phyloP scores from a whole-genome alignment of 2,797 vertebrate species.

The Miichthys miiuy region DNA sequence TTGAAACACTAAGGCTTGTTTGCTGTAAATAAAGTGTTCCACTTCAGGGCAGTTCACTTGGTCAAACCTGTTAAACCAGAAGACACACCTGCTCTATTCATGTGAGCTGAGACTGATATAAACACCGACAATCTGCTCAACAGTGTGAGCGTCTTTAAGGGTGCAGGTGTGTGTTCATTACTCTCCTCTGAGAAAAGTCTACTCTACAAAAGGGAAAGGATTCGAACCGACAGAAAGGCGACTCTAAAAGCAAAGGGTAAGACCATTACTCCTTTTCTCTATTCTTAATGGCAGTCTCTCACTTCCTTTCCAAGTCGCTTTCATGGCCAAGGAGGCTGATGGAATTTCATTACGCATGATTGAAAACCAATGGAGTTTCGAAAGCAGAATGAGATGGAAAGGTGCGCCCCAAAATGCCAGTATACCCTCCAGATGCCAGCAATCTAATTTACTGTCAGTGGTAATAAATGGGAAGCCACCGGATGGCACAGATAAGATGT shows the following conservation, averaged over 20 bases:
- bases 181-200: slow-evolving; percentile 30
- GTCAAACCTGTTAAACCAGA: slow-evolving; percentile 70
- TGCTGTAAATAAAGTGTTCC: not conserved
- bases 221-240: slow-evolving; percentile 48
- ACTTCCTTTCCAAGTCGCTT: slow-evolving; percentile 60
- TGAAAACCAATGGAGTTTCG: slow-evolving; percentile 76
- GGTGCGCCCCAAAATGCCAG: slow-evolving; percentile 77
- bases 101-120: slow-evolving; percentile 7
- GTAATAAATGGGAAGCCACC: slow-evolving; percentile 76
- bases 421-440: slow-evolving; percentile 73
- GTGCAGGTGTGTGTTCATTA: slow-evolving; percentile 22
- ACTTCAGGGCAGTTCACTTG: not conserved
- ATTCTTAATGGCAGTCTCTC: slow-evolving; percentile 67
- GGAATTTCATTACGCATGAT: slow-evolving; percentile 81
- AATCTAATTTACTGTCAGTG: slow-evolving; percentile 80
- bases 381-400: slow-evolving; percentile 73
- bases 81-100: slow-evolving; percentile 44
- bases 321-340: slow-evolving; percentile 64
- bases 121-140: not conserved
- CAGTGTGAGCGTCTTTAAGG: slow-evolving; percentile 6
- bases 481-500: slow-evolving; percentile 72
- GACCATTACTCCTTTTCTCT: slow-evolving; percentile 62
- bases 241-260: slow-evolving; percentile 75
- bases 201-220: slow-evolving; percentile 28
- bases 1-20: slow-evolving; percentile 2